Conservation (phyloP, 2,113 vertebrate species). For the Castor canadensis region DNA sequence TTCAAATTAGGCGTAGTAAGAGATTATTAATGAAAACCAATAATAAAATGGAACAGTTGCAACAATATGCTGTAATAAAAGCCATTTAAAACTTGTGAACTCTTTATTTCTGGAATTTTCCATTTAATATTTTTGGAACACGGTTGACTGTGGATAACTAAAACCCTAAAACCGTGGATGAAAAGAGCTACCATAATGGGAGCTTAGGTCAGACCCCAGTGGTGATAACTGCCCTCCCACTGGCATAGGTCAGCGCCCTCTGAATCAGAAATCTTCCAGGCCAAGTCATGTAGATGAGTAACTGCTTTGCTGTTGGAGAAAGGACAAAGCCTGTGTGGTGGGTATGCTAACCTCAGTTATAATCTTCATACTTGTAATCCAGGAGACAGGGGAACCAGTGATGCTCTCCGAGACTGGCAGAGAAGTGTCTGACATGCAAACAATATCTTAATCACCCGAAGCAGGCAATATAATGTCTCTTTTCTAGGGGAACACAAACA, state of each 20-base stretch:
- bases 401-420: slow-evolving; percentile 8
- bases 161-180: not conserved
- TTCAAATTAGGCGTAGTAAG: not conserved
- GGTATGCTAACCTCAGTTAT: slow-evolving; percentile 28
- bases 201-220: not conserved
- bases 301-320: not conserved
- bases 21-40: not conserved
- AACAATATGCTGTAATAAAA: not conserved
- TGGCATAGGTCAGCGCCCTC: not conserved
- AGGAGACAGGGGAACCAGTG: not conserved
- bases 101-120: not conserved
- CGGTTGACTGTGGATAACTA: not conserved
- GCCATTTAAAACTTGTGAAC: not conserved
- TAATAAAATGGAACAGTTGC: not conserved
- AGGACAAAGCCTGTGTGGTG: not conserved
- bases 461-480: slow-evolving; percentile 19
- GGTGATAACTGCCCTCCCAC: not conserved
- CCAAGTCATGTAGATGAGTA: not conserved
- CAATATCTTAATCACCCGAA: not conserved
- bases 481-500: not conserved
- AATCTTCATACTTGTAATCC: not conserved
- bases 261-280: slow-evolving; percentile 7
- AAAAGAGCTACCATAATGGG: not conserved
- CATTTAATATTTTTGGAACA: not conserved
- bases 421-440: slow-evolving; percentile 5